Evolutionary conservation across 2,888 invertebrate species (phyloP).

Genomic region (Drosophila kambysellisi): DNA sequence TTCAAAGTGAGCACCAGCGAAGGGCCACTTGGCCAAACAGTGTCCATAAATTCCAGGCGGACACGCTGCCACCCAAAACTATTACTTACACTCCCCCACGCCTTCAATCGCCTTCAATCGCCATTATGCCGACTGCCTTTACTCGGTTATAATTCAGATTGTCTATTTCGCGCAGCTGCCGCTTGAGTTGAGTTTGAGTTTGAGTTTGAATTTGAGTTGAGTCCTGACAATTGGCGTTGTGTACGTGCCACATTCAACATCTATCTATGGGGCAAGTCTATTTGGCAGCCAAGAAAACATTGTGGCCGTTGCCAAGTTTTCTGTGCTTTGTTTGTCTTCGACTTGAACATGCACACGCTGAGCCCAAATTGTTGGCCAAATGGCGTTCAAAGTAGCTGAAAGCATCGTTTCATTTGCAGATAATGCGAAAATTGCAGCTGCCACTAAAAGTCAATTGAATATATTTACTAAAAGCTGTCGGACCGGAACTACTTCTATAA

Average conservation of each 20-base stretch:
- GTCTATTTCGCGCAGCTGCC: conserved; percentile 80
- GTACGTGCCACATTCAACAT: conserved; percentile 53
- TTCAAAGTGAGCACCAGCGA: conserved; percentile 62
- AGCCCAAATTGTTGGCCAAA: conserved; percentile 43
- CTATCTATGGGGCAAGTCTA: conserved; percentile 45
- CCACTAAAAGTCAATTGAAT: conserved; percentile 11
- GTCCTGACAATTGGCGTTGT: conserved; percentile 47
- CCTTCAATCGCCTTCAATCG: conserved; percentile 32
- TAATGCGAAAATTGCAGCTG: conserved; percentile 28
- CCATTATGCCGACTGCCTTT: conserved; percentile 27
- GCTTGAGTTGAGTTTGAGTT: conserved; percentile 69
- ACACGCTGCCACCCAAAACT: conserved; percentile 73
- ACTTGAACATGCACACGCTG: conserved; percentile 31
- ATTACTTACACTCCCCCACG: conserved; percentile 73
- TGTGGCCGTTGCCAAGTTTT: conserved; percentile 63
- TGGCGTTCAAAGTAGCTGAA: conserved; percentile 45
- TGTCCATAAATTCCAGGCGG: conserved; percentile 69
- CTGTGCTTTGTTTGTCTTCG: conserved; percentile 50
- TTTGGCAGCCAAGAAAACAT: conserved; percentile 42
- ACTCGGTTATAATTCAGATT: conserved; percentile 75
- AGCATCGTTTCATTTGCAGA: conserved; percentile 28
- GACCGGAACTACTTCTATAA: not conserved
- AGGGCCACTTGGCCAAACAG: conserved; percentile 68
- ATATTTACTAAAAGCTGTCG: conserved; percentile 7
- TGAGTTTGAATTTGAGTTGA: conserved; percentile 23